Evolutionary conservation across 2,888 invertebrate species (phyloP), one percentile per base, ranked within the genome.

Genomic region (Meghimatium bilineatum): DNA sequence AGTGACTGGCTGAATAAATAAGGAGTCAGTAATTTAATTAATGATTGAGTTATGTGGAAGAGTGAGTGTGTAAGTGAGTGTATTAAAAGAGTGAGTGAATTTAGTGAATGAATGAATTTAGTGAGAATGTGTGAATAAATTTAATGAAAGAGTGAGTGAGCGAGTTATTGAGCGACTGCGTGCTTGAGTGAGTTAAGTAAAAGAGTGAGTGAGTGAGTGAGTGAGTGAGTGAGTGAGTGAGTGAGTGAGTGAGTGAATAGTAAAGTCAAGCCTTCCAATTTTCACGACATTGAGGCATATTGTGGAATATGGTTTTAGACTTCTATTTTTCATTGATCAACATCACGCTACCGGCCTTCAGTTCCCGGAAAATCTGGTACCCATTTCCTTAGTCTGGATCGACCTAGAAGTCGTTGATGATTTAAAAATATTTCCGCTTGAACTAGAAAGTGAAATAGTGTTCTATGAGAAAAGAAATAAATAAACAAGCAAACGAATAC

Each of bases 131-230:
- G 26, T 38, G 75, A 66, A 44, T 63, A 36, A 81, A 38, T 60
- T 38, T 26, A 49, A 44, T 44, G 23, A 49, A 17, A 8, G 63
- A 32, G 17, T 5, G 29, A 44, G 26, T 38, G 75, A 66, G 66
- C 44, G 63, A 81, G 44, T 63, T 29, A 26, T 12, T n/a, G 71
- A 71, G 29, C 32, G 71, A 71, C 49, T 69, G 32, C 52, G 52
- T 69, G 80, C 8, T 20, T 63, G 44, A 74, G 81, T 60, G 44
- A 49, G 32, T 44, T 56, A 72, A 60, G 34, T 26, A 17, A 60
- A 12, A 49, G 49, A 71, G 52, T 69, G 80, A 77, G 60, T 44
- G 75, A 75, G 81, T 66, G 66, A 32, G 75, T 56, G 80, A 60
- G 49, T 71, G 71, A 20, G 49, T 38, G 71, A 49, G 38, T 52